Conservation (phyloP, 1,140 invertebrate species). For the Rhynchophorus ferrugineus region DNA sequence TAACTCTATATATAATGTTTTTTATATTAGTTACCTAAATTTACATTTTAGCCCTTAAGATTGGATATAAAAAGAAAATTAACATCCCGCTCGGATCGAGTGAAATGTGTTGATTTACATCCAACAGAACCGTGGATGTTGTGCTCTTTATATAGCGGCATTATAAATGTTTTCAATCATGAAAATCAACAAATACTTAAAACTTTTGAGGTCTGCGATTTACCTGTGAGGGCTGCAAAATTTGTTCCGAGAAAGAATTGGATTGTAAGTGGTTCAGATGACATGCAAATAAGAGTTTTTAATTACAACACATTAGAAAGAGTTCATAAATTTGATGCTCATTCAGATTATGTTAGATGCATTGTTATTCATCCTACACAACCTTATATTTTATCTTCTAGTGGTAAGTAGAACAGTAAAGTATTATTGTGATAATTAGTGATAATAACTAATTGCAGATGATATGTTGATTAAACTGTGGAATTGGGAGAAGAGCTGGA, state of each 20-base stretch:
- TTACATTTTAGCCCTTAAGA: slow-evolving; percentile 69
- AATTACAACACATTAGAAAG: slow-evolving; percentile 98
- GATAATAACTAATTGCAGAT: slow-evolving; percentile 53
- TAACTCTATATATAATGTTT: background rate
- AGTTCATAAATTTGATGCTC: slow-evolving; percentile 94
- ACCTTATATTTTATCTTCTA: slow-evolving; percentile 92
- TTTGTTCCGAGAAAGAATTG: slow-evolving; percentile 98
- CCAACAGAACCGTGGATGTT: slow-evolving; percentile 97
- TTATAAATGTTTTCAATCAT: slow-evolving; percentile 99
- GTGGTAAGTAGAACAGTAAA: slow-evolving; percentile 58
- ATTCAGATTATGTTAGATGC: slow-evolving; percentile 95
- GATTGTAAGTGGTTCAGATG: slow-evolving; percentile 96
- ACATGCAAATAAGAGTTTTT: slow-evolving; percentile 91
- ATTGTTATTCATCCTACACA: slow-evolving; percentile 97
- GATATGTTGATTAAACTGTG: slow-evolving; percentile 99
- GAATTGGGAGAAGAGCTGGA: slow-evolving; percentile 99
- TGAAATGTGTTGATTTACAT: slow-evolving; percentile 97
- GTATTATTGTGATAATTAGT: background rate
- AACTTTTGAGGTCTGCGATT: slow-evolving; percentile 92
- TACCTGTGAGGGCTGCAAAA: slow-evolving; percentile 90
- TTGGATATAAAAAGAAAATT: slow-evolving; percentile 97
- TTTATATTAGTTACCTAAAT: background rate
- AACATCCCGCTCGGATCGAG: slow-evolving; percentile 93
- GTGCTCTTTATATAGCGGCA: slow-evolving; percentile 95
- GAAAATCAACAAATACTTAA: slow-evolving; percentile 90